These are phyloP conservation scores for Euphydryas editha DNA, from an alignment of 2,888 invertebrate species.

Conservation along the genomic window DNA sequence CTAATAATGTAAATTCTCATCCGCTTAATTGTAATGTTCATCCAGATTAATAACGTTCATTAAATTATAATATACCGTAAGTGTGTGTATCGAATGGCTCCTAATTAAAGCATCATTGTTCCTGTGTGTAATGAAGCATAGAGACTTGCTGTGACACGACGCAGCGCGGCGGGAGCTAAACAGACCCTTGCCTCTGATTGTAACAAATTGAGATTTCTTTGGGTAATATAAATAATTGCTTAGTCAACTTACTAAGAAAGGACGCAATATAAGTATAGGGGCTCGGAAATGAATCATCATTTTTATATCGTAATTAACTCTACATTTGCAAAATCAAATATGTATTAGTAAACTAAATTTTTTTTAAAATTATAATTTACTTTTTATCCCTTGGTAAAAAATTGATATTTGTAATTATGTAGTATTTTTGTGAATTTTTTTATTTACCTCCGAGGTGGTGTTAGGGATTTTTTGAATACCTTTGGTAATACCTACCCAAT, in stretches of 20 bases:
- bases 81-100: conserved; percentile 76
- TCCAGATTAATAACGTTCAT: conserved; percentile 70
- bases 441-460: too few relatives aligned
- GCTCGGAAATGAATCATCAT: conserved; percentile 62
- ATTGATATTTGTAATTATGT: too few relatives aligned
- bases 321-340: conserved; percentile 10
- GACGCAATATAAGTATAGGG: conserved; percentile 58
- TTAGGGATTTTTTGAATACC: not conserved
- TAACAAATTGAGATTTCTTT: conserved; percentile 77
- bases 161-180: conserved; percentile 49
- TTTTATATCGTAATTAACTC: conserved; percentile 37
- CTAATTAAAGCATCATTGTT: conserved; percentile 81
- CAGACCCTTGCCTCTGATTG: conserved; percentile 67
- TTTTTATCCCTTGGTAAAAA: too few relatives aligned
- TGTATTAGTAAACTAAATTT: not conserved
- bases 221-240: conserved; percentile 60
- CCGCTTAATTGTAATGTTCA: conserved; percentile 45
- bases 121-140: conserved; percentile 67
- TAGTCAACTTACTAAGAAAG: conserved; percentile 52
- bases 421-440: too few relatives aligned
- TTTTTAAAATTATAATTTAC: not conserved
- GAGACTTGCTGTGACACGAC: conserved; percentile 54
- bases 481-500: too few relatives aligned
- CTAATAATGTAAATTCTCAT: conserved; percentile 30
- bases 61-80: conserved; percentile 54